Conservation (phyloP, 2,113 vertebrate genomes). For the Dicerorhinus sumatrensis region DNA sequence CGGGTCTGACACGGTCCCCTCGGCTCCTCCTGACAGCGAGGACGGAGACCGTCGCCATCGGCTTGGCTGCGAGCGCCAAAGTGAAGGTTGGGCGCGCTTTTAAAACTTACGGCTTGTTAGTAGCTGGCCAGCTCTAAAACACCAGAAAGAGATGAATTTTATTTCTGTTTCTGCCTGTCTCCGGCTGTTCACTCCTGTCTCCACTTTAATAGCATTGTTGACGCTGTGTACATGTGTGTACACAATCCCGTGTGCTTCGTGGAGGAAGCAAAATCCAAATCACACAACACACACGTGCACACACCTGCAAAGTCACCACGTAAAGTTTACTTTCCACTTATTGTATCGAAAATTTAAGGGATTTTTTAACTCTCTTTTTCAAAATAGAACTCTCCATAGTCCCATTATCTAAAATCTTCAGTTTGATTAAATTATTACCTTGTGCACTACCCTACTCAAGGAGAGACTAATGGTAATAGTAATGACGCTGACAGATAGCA, state of each 20-base stretch:
- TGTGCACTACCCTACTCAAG: not conserved
- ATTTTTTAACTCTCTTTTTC: not conserved
- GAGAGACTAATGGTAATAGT: not conserved
- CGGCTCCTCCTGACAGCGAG: no score
- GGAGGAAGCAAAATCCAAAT: not conserved
- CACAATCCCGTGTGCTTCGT: not conserved
- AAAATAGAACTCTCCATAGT: not conserved
- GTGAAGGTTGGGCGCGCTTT: not conserved
- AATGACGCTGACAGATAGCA: not conserved
- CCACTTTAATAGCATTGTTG: not conserved
- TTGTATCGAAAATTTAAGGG: not conserved
- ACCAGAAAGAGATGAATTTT: not conserved
- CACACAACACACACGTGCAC: not conserved
- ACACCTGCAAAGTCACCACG: not conserved
- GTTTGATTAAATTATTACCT: not conserved
- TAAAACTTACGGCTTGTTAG: not conserved
- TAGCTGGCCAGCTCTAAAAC: constrained; percentile 2
- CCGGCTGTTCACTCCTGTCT: not conserved
- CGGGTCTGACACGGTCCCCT: not conserved
- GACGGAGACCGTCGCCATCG: not conserved
- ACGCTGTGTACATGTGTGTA: not conserved
- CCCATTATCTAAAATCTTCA: not conserved
- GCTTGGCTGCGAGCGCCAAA: not conserved
- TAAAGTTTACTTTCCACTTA: not conserved
- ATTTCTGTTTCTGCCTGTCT: not conserved